Conservation (phyloP, 2,113 vertebrate genomes). For the Thryonomys swinderianus region DNA sequence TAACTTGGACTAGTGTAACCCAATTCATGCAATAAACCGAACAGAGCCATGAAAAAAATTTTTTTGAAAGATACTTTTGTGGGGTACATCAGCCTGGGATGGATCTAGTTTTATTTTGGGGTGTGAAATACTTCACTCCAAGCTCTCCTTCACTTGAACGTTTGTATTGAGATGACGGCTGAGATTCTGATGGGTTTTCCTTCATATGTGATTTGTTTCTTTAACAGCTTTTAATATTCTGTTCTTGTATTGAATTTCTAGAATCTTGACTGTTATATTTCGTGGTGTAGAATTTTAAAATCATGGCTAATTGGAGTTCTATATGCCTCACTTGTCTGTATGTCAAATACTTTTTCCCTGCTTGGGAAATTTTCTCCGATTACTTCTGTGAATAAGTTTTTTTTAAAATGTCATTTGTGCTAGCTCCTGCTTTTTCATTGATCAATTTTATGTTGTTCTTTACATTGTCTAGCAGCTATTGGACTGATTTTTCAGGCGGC, state of each 20-base stretch:
- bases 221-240: neutral
- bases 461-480: neutral
- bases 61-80: neutral
- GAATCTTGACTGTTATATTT: neutral
- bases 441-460: neutral
- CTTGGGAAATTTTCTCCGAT: neutral
- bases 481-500: neutral
- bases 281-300: neutral
- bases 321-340: neutral
- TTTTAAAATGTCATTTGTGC: neutral
- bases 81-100: neutral
- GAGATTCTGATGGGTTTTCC: neutral
- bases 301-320: neutral
- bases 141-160: neutral
- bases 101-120: neutral
- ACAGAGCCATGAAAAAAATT: no score
- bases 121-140: neutral
- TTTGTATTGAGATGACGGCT: neutral
- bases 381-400: neutral
- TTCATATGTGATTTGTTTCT: neutral
- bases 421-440: neutral
- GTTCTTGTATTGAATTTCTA: neutral
- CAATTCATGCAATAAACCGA: no score
- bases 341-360: neutral
- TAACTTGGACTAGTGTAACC: no score